Base-by-base conservation (phyloP, 2,888 invertebrate genomes). In the Drosophila merina region DNA sequence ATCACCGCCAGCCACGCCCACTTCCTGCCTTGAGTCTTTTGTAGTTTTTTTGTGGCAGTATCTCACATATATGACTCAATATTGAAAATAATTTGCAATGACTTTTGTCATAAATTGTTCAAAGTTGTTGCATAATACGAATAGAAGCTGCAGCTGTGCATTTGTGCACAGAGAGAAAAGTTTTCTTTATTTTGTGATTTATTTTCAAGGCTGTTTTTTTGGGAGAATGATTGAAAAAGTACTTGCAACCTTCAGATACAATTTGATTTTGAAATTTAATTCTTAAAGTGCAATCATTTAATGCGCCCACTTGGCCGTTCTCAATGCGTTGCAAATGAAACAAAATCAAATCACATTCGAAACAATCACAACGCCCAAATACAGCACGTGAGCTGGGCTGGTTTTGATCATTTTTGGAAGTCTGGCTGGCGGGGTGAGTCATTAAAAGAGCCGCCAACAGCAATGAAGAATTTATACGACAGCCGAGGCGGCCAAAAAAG, bases 21-120 rank as follows among this genome's bases (percentile, higher is more conserved):
- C 59, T 83, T 77, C 70, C 72, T 77, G 72, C 58, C 45, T 36
- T 44, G 55, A 33, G 55, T 49, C 50, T 66, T 42, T 66, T 47
- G 51, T 36, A n/a, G 36, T 20, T 51, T 63, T 49, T 57, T 57
- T 28, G 1, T 28, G 40, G 25, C 52, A 9, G 20, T 40, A 7
- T 40, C 20, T 40, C 30, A 28, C 62, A 48, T 48, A 26, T 49
- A 62, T 80, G 85, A 85, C 82, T 80, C 79, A 80, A 85, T 78
- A 73, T 80, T 79, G 78, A 75, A 79, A 79, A 81, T 78, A 80
- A 85, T 80, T 79, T 84, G 72, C 84, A 72, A 69, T 72, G 60
- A 81, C 62, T 84, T 82, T 85, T 68, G 79, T 75, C 86, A 85
- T 82, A 82, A 82, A 82, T 82, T 70, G 73, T 70, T 66, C 87